Base-by-base conservation (phyloP, 2,113 vertebrate species). In the Monopterus albus region DNA sequence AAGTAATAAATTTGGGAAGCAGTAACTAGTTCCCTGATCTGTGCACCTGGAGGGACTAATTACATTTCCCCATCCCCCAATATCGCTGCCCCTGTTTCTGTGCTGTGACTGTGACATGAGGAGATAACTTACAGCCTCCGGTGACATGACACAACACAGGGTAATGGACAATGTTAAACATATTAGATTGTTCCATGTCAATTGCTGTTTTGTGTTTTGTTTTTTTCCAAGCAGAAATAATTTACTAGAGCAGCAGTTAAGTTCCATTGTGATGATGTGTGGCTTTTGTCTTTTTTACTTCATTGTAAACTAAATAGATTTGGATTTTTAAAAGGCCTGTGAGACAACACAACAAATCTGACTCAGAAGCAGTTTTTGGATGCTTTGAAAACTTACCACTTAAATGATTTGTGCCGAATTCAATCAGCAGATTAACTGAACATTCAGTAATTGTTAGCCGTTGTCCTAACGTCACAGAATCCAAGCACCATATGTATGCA, bases 41-140 rank as follows among this genome's bases (percentile, higher is more conserved):
- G 94, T 94, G 95, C 97, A 98, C 96, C 96, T 98, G 96, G 96
- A 93, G 53, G 1, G 90, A 91, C 95, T 98, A 98, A 98, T 98
- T 97, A 95, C 92, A 92, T 93, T 82, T 82, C 91, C 90, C 94
- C 91, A 87, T 92, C 92, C 91, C 89, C 91, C 56, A 45, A 87
- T 83, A 84, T 77, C 68, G 39, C 91, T 88, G 92, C 92, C 88
- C 72, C 82, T 86, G 84, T 90, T 84, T 80, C 71, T 85, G 38
- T 82, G 50, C 15, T 62, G 42, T 63, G 75, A 51, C 50, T 60
- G 75, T 21, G 38, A 56, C 68, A 47, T 6, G 38, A 57, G 76
- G 72, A 67, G 72, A 81, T 79, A 45, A 69, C 68, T 23, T 42
- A 29, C 58, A 38, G 65, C 50, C 35, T 40, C 11, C 50, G 65